These are phyloP conservation scores for Drosophila antonietae DNA, from an alignment of 2,888 invertebrate species.

Conservation along the genomic window DNA sequence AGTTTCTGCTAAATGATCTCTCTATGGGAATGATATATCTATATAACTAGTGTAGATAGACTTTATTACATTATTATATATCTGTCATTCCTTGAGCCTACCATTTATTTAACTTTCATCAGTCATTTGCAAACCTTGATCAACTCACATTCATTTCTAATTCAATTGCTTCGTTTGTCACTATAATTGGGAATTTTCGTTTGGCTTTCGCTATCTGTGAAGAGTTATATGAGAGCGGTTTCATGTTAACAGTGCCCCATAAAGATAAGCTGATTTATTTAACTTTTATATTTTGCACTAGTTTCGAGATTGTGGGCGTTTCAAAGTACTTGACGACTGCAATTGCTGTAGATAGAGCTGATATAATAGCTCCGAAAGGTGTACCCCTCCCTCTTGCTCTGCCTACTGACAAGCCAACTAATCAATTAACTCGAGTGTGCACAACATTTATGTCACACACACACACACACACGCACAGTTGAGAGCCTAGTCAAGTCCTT, in stretches of 20 bases:
- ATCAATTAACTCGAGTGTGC: slow-evolving; percentile 73
- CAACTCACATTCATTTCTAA: neutral
- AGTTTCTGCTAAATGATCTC: neutral
- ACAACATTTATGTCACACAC: slow-evolving; percentile 40
- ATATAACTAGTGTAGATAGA: neutral
- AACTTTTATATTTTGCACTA: slow-evolving; percentile 15
- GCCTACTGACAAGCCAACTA: slow-evolving; percentile 53
- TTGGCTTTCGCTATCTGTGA: neutral
- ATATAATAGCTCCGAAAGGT: slow-evolving; percentile 10
- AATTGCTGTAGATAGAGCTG: slow-evolving; percentile 11
- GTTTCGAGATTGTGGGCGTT: slow-evolving; percentile 27
- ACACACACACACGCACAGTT: slow-evolving; percentile 13
- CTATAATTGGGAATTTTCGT: neutral
- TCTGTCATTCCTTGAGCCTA: neutral
- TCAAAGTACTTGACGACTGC: slow-evolving; percentile 22
- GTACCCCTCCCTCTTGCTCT: slow-evolving; percentile 26
- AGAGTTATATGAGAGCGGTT: slow-evolving; percentile 16
- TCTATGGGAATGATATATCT: neutral
- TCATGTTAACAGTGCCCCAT: slow-evolving; percentile 25
- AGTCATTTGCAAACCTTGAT: neutral
- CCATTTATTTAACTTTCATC: neutral
- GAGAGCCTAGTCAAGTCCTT: slow-evolving; percentile 19
- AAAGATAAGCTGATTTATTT: slow-evolving; percentile 46
- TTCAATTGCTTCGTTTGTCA: slow-evolving; percentile 2
- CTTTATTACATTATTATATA: neutral